Conservation (phyloP, 1,140 invertebrate species). For the Stenopsyche tienmushanensis region DNA sequence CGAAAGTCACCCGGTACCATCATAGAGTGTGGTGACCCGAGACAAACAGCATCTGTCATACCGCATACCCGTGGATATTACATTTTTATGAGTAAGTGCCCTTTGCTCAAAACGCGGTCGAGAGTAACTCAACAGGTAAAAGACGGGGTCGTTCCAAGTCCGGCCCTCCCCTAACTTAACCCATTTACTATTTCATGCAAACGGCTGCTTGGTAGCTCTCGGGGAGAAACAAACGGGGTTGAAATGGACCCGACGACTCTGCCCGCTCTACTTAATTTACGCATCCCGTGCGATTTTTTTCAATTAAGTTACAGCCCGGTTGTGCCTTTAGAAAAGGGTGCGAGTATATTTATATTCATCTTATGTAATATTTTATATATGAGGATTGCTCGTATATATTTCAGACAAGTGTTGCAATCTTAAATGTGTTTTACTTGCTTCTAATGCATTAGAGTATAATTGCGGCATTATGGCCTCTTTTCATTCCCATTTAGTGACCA, state of each 20-base stretch:
- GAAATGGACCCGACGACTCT: background rate
- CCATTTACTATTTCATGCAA: slow-evolving; percentile 37
- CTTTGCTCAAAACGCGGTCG: slow-evolving; percentile 24
- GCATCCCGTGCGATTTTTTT: background rate
- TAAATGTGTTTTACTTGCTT: no score
- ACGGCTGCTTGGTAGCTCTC: background rate
- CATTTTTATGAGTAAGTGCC: slow-evolving; percentile 29
- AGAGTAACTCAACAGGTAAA: slow-evolving; percentile 34
- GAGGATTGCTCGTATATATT: no score
- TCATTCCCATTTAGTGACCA: no score
- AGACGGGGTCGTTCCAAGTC: slow-evolving; percentile 1
- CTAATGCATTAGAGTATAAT: no score
- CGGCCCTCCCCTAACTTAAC: slow-evolving; percentile 24
- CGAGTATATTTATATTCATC: no score
- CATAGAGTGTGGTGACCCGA: background rate
- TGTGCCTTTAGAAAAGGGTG: background rate
- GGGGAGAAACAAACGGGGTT: no score
- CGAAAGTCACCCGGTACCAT: background rate
- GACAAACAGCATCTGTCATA: slow-evolving; percentile 21
- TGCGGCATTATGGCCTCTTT: no score
- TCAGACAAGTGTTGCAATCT: no score
- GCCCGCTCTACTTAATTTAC: background rate
- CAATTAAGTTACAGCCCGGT: no score
- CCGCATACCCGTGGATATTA: slow-evolving; percentile 16
- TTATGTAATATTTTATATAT: no score